Conservation (phyloP, 2,113 vertebrate genomes). For the Chionomys nivalis region DNA sequence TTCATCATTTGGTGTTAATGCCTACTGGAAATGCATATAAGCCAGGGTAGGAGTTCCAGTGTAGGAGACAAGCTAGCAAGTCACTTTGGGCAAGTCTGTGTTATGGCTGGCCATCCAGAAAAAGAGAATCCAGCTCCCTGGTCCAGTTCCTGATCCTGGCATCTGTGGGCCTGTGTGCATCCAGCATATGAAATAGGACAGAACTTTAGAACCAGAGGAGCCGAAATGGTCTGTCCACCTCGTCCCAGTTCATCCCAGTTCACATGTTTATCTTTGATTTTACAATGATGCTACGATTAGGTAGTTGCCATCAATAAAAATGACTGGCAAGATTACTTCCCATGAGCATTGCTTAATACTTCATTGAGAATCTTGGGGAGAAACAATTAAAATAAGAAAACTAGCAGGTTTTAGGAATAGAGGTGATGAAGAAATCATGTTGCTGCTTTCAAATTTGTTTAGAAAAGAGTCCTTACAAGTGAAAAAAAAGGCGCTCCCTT, state of each 20-base stretch:
- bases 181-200: not conserved
- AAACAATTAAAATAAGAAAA: conserved; percentile 31
- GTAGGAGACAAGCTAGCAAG: not conserved
- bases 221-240: not conserved
- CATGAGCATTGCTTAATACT: conserved; percentile 8
- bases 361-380: conserved; percentile 17
- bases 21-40: not conserved
- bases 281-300: not conserved
- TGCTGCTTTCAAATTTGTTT: conserved; percentile 27
- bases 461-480: not conserved
- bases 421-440: not conserved
- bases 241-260: not conserved
- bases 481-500: not conserved
- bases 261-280: conserved; percentile 27
- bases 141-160: not conserved
- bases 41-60: not conserved
- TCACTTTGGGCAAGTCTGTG: not conserved
- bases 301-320: conserved; percentile 30
- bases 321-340: not conserved
- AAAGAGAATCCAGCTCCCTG: not conserved
- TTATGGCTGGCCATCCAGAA: not conserved
- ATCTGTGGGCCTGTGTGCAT: not conserved
- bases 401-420: not conserved
- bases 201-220: not conserved
- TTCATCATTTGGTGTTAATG: not conserved